Base-by-base conservation (phyloP, 37 sponge, comb jelly and placozoan species). In the Eunapius fragilis region DNA sequence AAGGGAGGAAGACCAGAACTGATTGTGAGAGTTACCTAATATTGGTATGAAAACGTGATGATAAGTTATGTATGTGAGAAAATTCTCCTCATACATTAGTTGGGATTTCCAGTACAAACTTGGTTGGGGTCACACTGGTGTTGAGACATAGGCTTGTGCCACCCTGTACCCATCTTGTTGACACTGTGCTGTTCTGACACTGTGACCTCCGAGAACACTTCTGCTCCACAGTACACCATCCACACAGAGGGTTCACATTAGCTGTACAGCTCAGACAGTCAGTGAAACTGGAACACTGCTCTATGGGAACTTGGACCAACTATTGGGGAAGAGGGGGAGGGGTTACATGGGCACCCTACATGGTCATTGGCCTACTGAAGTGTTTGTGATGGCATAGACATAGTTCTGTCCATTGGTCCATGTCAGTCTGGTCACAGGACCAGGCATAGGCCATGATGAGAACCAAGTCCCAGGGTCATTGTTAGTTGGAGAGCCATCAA, bases 141-240 rank as follows among this genome's bases (percentile, higher is more conserved):
- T 58, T 75, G 25, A 81, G 49, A 71, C 87, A 87, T 50, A 68
- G 74, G 71, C 78, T 78, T 23, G 37, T 34, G 31, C 31, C 22
- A 58, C 58, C 31, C 34, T 83, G 49, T 26, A 85, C 78, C 87
- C 87, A 91, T 84, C 92, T 87, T 17, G 25, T 28, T 23, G 68
- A 28, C 74, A 74, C 47, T 41, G 36, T 76, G 73, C 85, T 84
- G 82, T 93, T 87, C 47, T 76, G 30, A 80, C 96, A 96, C 76
- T 86, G 76, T 45, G 87, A 80, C 77, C 69, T 81, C 50, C 92
- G 80, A 68, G 89, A 91, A 70, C 96, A 96, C 92, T 91, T 91
- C 81, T 91, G 89, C 89, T 96, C 94, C 68, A 96, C 84, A 32
- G 78, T 81, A 86, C 96, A 96, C 96, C 96, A 96, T 12, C 96